phyloP scores from a whole-genome alignment of 2,888 invertebrate species.

The Bellardia pandia region DNA sequence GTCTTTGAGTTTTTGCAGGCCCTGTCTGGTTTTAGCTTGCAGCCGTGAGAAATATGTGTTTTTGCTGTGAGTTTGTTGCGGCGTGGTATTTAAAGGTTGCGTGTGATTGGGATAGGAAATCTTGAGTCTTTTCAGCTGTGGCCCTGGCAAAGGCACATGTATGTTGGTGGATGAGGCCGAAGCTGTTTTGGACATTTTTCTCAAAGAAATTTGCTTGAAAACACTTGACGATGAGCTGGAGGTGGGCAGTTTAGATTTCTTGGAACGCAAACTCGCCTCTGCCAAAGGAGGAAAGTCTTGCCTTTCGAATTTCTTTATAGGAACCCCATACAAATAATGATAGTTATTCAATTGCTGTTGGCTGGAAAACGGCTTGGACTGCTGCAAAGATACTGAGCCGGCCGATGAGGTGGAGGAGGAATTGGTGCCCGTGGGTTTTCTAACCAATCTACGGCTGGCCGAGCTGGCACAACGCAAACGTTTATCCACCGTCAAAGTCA shows the following conservation, averaged over 20 bases:
- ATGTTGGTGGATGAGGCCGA: conserved; percentile 61
- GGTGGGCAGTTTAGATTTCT: conserved; percentile 70
- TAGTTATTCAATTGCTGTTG: conserved; percentile 69
- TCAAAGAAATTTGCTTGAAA: conserved; percentile 80
- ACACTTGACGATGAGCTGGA: conserved; percentile 71
- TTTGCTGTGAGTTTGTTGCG: conserved; percentile 45
- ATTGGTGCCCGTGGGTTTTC: conserved; percentile 45
- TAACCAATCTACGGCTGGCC: conserved; percentile 48
- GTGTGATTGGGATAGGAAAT: conserved; percentile 83
- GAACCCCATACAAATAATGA: conserved; percentile 79
- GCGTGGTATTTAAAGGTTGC: conserved; percentile 74
- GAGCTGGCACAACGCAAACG: conserved; percentile 77
- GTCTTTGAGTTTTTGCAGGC: conserved; percentile 82
- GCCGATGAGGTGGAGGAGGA: conserved; percentile 28
- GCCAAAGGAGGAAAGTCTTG: conserved; percentile 79
- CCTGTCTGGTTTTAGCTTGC: conserved; percentile 82
- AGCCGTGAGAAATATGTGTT: conserved; percentile 81
- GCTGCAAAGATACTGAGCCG: conserved; percentile 36
- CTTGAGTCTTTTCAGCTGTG: conserved; percentile 80
- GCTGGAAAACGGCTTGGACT: conserved; percentile 44
- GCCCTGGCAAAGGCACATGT: conserved; percentile 73
- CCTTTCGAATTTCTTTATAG: conserved; percentile 81
- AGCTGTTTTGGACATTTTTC: conserved; percentile 75
- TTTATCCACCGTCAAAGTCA: conserved; percentile 79
- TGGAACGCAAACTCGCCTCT: conserved; percentile 56